Evolutionary conservation across 2,888 invertebrate genomes (phyloP), one percentile per base, ranked within the genome.

Genomic region (Tridacna crocea): DNA sequence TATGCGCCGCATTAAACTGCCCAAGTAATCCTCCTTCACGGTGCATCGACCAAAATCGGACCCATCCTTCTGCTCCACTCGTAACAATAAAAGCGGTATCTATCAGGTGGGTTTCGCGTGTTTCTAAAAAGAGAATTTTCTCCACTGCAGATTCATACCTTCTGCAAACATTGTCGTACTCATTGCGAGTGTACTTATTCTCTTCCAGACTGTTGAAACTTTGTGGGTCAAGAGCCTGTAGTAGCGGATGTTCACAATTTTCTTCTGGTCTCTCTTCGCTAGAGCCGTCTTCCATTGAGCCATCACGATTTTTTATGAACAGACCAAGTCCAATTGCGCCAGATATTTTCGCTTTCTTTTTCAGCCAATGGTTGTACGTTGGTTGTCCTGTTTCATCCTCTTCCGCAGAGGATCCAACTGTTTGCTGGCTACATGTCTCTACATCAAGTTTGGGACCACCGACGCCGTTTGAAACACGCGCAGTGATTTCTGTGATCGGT

Each of bases 1-100:
- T 95, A 93, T 97, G 97, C 61, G 96, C 96, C 6, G 96, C 96
- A 63, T 95, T 95, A 94, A 97, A 98, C 46, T 96, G 95, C 51
- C 96, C 96, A 79, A 97, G 94, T 93, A 96, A 96, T 12, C 97
- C 97, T 17, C 97, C 97, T 17, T 95, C 96, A 60, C 96, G 90
- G 94, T 97, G 97, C 93, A 97, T 97, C 24, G 97, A 97, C 97
- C 97, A 98, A 27, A 96, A 96, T 95, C 98, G 97, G 11, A 95
- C 95, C 79, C 95, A 95, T 0, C 98, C 98, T 87, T 97, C 97
- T 92, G 97, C 97, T 84, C 97, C 94, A 0, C 97, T 95, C 0
- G 97, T 95, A 75, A 97, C 93, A 17, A 98, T 94, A 0, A 96
- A 96, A 15, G 97, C 97, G 60, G 95, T 94, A 11, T 95, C 92